Evolutionary conservation across 2,797 vertebrate genomes (phyloP), one percentile per base, ranked within the genome.

Genomic region (Hafferia zeledoni): DNA sequence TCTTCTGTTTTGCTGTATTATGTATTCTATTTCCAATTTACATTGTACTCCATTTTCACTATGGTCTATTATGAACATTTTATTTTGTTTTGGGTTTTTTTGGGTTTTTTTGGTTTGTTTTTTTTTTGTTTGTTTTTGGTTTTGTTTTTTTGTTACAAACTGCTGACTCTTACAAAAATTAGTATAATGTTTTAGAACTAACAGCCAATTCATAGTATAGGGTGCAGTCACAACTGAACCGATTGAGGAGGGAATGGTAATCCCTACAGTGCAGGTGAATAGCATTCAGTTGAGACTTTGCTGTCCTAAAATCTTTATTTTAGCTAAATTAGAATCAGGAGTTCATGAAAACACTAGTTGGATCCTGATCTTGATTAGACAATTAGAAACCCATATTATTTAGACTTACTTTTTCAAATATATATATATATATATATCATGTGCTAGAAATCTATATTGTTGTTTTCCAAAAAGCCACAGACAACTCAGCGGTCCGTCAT

Each of bases 401-500:
- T 53, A 46, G 44, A 6, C 20, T 91, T 80, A 19, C 9, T 69
- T 89, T 77, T 61, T 53, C 5, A 78, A 60, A 55, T 37, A 50
- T 6, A 30, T 5, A 41, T 41, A 41, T 16, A 41, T 41, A 41
- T 15, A 41, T 16, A 39, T 52, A 17, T 82, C 12, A 3, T 69
- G 16, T 68, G 17, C 55, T 53, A 83, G 50, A 56, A 83, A 87
- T 30, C 5, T 37, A 5, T 44, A 17, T 14, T 41, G 7, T 27
- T 46, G 18, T 31, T 89, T 82, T 65, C 23, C 49, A 27, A 85
- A 60, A 33, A 8, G 2, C 3, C 18, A 24, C 14, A 59, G 37
- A 72, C 1, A 6, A 30, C 41, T 83, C 23, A 23, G 25, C 17
- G 25, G 28, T 30, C 11, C 1, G 2, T 20, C 0, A 0, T 14